These are phyloP conservation scores for Actinernus sp. DNA, from an alignment of 92 coral and sea anemone genomes.

Conservation along the genomic window DNA sequence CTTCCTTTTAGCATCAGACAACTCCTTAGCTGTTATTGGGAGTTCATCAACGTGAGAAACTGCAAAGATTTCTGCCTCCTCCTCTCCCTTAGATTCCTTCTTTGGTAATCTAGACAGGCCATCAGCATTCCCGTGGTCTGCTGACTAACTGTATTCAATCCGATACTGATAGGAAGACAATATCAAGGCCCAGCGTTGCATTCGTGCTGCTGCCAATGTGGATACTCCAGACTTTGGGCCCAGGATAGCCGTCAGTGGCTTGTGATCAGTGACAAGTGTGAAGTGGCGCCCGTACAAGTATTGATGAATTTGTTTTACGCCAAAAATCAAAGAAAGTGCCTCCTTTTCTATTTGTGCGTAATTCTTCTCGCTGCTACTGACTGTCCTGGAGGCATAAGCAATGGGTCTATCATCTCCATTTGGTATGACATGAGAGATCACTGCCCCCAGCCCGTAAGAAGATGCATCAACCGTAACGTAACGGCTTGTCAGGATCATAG, in stretches of 20 bases:
- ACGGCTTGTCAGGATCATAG: slow-evolving; percentile 23
- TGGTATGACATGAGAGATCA: slow-evolving; percentile 42
- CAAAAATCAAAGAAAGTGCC: slow-evolving; percentile 21
- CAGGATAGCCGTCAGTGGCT: slow-evolving; percentile 47
- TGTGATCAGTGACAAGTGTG: slow-evolving; percentile 49
- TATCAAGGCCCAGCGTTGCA: slow-evolving; percentile 60
- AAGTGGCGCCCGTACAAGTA: slow-evolving; percentile 51
- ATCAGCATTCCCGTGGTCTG: slow-evolving; percentile 60
- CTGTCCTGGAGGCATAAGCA: slow-evolving; percentile 47
- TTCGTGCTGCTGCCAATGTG: slow-evolving; percentile 46
- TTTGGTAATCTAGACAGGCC: slow-evolving; percentile 52
- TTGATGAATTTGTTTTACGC: slow-evolving; percentile 36
- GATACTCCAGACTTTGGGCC: slow-evolving; percentile 56
- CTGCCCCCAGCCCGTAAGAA: slow-evolving; percentile 40
- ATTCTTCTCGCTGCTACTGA: slow-evolving; percentile 33
- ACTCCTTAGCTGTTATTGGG: slow-evolving; percentile 47
- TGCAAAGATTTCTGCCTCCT: slow-evolving; percentile 51
- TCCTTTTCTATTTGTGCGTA: slow-evolving; percentile 34
- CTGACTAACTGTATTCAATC: slow-evolving; percentile 37
- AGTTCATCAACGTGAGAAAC: slow-evolving; percentile 49
- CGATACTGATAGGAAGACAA: slow-evolving; percentile 39
- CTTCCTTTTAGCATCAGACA: slow-evolving; percentile 35
- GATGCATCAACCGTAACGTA: slow-evolving; percentile 52
- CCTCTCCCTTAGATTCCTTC: slow-evolving; percentile 15
- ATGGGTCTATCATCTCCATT: slow-evolving; percentile 33